A percentile compares a stretch with the other conserved stretches of the same genome.
Evolutionary conservation across 1,140 invertebrate species (phyloP).

Genomic region (Sinella curviseta): DNA sequence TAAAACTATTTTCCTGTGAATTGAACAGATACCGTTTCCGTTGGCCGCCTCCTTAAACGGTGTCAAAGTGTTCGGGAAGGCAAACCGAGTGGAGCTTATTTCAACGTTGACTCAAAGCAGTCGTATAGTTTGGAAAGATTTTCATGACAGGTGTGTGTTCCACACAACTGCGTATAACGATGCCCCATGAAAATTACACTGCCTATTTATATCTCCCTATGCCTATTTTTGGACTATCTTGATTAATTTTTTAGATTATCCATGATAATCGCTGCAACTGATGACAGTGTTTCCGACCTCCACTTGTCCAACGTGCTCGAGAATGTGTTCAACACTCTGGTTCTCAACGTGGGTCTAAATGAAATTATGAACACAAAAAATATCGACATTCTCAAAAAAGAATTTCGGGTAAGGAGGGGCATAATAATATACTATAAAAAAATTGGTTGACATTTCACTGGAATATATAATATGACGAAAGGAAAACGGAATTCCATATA

Average conservation of each 20-base stretch:
- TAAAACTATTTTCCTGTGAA: constrained; percentile 26
- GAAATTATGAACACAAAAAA: constrained; percentile 72
- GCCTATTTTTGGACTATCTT: constrained; percentile 3
- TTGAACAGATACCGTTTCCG: constrained; percentile 72
- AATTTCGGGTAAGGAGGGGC: constrained; percentile 66
- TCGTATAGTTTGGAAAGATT: constrained; percentile 74
- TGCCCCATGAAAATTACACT: no score
- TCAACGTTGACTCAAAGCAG: constrained; percentile 69
- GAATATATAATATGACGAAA: no score
- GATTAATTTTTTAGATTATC: constrained; percentile 52
- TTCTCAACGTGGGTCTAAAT: constrained; percentile 74
- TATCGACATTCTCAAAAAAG: constrained; percentile 75
- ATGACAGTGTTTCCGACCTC: constrained; percentile 54
- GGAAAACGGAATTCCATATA: no score
- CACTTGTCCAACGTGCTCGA: constrained; percentile 62
- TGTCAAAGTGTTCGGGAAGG: constrained; percentile 79
- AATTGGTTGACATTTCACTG: constrained; percentile 12
- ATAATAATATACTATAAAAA: neutral
- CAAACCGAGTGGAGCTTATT: constrained; percentile 66
- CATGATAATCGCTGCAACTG: constrained; percentile 55
- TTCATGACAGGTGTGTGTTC: constrained; percentile 60
- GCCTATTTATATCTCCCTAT: constrained; percentile 14
- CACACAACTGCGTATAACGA: neutral
- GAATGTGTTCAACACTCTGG: constrained; percentile 70
- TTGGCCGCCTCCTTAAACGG: constrained; percentile 78